phyloP scores from a whole-genome alignment of 2,888 invertebrate species.

The Zygothrica quintamaculata region DNA sequence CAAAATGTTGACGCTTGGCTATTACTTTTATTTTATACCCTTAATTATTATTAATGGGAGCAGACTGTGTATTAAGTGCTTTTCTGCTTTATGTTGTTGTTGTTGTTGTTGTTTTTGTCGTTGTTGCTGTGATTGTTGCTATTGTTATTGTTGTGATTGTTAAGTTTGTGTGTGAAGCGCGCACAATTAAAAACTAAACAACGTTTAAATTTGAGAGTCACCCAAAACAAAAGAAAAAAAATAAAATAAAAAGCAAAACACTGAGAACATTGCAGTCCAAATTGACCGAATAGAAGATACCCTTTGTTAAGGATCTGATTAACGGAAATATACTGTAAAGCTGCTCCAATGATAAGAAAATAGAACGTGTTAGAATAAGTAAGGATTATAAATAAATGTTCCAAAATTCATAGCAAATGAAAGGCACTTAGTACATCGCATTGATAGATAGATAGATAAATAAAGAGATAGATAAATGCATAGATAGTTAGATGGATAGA shows the following conservation, averaged over 20 bases:
- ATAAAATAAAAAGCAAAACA: conserved; percentile 10
- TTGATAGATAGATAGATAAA: background rate
- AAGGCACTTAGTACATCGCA: no score
- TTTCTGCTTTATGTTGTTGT: conserved; percentile 4
- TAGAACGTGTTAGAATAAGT: no score
- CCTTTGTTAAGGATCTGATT: no score
- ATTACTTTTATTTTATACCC: conserved; percentile 23
- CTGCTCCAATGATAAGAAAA: no score
- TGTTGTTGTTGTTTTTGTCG: conserved; percentile 9
- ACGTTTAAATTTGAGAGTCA: background rate
- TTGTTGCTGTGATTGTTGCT: conserved; percentile 14
- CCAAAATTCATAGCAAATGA: no score
- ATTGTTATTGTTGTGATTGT: conserved; percentile 1
- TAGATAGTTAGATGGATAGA: no score
- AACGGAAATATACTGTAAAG: no score
- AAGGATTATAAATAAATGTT: no score
- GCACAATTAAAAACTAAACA: conserved; percentile 38
- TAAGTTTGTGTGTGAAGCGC: conserved; percentile 30
- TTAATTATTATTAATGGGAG: conserved; percentile 51
- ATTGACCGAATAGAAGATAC: no score
- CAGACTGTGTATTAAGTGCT: conserved; percentile 2
- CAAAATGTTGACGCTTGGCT: conserved; percentile 18
- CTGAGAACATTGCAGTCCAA: no score
- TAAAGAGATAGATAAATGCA: no score
- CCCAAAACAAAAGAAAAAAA: conserved; percentile 13